Conservation (phyloP, 2,888 invertebrate species). For the Xanthia icteritia region DNA sequence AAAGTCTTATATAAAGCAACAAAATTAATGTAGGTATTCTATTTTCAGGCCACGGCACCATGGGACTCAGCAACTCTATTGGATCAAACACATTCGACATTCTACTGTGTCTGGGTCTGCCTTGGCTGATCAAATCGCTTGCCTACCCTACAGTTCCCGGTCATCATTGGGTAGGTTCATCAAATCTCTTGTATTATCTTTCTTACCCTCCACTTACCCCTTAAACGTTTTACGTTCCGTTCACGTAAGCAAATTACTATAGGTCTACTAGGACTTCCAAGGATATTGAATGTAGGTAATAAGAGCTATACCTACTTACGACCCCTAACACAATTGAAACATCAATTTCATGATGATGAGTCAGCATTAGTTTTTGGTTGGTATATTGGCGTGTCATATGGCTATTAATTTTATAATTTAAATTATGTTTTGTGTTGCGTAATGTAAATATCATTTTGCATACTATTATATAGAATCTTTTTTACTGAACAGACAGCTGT, state of each 20-base stretch:
- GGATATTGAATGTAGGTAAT: not conserved
- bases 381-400: no score
- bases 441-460: no score
- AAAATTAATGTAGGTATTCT: not conserved
- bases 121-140: slow-evolving; percentile 93
- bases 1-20: not conserved
- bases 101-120: slow-evolving; percentile 93
- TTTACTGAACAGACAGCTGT: no score
- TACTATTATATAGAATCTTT: no score
- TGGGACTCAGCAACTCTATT: slow-evolving; percentile 95
- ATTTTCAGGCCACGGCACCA: slow-evolving; percentile 92
- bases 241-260: not conserved
- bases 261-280: not conserved
- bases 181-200: slow-evolving; percentile 15
- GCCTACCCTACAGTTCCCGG: slow-evolving; percentile 91
- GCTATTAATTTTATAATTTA: no score
- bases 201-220: no score
- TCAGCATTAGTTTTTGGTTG: no score
- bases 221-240: not conserved
- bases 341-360: no score
- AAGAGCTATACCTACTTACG: not conserved
- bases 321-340: no score
- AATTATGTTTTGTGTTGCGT: no score
- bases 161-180: slow-evolving; percentile 86
- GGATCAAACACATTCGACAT: slow-evolving; percentile 96